Percentiles rank a stretch among this genome's conserved stretches.
Evolutionary conservation across 2,888 invertebrate species (phyloP).

Genomic region (Tetranychus truncatus): DNA sequence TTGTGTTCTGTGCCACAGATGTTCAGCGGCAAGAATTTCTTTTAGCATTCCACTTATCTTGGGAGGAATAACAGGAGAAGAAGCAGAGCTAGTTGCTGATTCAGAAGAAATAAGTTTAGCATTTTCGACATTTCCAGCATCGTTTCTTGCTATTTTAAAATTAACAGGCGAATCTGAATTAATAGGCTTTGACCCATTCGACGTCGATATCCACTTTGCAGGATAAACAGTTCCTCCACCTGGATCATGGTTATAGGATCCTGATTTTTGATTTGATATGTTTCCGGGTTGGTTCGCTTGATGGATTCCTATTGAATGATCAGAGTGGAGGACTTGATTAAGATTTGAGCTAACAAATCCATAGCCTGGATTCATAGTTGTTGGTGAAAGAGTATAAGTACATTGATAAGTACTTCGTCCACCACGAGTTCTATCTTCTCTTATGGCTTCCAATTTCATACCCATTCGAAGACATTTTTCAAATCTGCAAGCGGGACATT

Average conservation of each 20-base stretch:
- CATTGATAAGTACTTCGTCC: slow-evolving; percentile 90
- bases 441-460: slow-evolving; percentile 90
- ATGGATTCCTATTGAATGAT: not conserved
- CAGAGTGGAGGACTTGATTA: not conserved
- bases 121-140: not conserved
- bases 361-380: slow-evolving; percentile 22
- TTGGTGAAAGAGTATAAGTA: slow-evolving; percentile 62
- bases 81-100: not conserved
- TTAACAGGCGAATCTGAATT: not conserved
- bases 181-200: not conserved
- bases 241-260: not conserved
- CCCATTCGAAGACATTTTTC: slow-evolving; percentile 86
- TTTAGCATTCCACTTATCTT: slow-evolving; percentile 26
- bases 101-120: not conserved
- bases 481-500: slow-evolving; percentile 89
- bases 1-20: slow-evolving; percentile 71
- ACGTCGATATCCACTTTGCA: not conserved
- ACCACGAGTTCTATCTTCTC: slow-evolving; percentile 82
- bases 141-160: slow-evolving; percentile 5
- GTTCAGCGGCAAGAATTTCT: slow-evolving; percentile 91
- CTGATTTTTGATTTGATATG: no score
- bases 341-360: not conserved
- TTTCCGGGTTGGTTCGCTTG: not conserved
- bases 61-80: slow-evolving; percentile 11
- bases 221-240: not conserved